These are phyloP conservation scores for Eulemur mongoz DNA, from an alignment of 2,797 vertebrate genomes.

Conservation along the genomic window DNA sequence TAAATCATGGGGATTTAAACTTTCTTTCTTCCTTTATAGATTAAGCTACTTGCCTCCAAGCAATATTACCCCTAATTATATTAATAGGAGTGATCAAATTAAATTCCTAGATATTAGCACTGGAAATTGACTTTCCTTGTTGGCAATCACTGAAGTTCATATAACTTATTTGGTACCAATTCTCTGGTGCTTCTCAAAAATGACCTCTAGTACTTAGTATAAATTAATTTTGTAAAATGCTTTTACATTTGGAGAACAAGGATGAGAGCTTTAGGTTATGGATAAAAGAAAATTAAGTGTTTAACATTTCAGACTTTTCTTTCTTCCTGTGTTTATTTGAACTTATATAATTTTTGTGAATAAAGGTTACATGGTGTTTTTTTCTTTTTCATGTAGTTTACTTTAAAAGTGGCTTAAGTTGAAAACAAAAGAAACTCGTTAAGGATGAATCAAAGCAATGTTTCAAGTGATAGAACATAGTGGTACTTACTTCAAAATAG, in stretches of 20 bases:
- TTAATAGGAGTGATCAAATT: conserved; percentile 41
- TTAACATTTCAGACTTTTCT: neutral
- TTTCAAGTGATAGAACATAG: neutral
- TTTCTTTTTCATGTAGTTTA: neutral
- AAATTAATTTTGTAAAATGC: conserved; percentile 27
- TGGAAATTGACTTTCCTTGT: conserved; percentile 26
- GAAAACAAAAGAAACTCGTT: neutral
- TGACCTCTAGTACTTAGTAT: neutral
- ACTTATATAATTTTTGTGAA: neutral
- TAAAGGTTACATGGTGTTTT: neutral
- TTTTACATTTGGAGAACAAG: neutral
- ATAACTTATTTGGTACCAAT: conserved; percentile 15
- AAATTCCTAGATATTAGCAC: conserved; percentile 12
- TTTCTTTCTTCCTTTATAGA: neutral
- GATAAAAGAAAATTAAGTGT: conserved; percentile 38
- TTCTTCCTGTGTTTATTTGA: neutral
- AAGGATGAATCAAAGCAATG: neutral
- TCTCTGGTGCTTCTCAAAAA: conserved; percentile 7
- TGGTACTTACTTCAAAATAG: neutral
- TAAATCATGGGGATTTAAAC: neutral
- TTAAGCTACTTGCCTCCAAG: neutral
- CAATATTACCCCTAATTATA: conserved; percentile 13
- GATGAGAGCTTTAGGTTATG: neutral
- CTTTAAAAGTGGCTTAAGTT: neutral
- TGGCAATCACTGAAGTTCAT: conserved; percentile 7